Conservation (phyloP, 2,113 vertebrate genomes). For the Colossoma macropomum region DNA sequence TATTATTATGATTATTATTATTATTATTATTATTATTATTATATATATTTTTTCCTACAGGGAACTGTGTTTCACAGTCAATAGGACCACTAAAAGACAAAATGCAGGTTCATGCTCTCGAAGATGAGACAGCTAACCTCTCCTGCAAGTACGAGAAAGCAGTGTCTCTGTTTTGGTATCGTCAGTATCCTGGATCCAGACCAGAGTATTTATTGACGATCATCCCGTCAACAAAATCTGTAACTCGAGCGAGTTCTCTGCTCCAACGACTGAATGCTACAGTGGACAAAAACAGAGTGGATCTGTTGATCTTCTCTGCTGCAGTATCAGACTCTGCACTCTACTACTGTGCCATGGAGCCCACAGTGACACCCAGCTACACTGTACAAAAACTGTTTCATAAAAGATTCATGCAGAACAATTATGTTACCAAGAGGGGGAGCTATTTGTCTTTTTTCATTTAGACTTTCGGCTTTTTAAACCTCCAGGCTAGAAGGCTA, state of each 20-base stretch:
- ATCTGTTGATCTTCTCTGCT: too few relatives aligned
- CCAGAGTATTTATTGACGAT: conserved; percentile 7
- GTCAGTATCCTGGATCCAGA: conserved; percentile 29
- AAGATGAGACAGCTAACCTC: not conserved
- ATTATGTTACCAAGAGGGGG: too few relatives aligned
- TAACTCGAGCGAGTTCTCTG: too few relatives aligned
- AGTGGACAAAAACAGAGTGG: too few relatives aligned
- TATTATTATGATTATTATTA: too few relatives aligned
- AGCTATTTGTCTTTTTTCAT: not conserved
- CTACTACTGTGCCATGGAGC: too few relatives aligned
- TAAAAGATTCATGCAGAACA: too few relatives aligned
- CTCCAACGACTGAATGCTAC: too few relatives aligned
- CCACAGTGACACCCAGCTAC: too few relatives aligned
- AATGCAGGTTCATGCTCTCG: not conserved
- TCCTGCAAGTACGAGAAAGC: conserved; percentile 4
- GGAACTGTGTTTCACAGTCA: not conserved
- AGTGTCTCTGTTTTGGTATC: conserved; percentile 15
- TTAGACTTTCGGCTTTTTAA: not conserved
- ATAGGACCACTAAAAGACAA: not conserved
- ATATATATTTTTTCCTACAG: not conserved
- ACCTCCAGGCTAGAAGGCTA: not conserved
- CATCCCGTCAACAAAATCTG: not conserved
- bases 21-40: too few relatives aligned
- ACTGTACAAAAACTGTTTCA: too few relatives aligned
- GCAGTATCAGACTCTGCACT: too few relatives aligned